phyloP scores from a whole-genome alignment of 2,797 vertebrate genomes.

The Lagorchestes hirsutus region DNA sequence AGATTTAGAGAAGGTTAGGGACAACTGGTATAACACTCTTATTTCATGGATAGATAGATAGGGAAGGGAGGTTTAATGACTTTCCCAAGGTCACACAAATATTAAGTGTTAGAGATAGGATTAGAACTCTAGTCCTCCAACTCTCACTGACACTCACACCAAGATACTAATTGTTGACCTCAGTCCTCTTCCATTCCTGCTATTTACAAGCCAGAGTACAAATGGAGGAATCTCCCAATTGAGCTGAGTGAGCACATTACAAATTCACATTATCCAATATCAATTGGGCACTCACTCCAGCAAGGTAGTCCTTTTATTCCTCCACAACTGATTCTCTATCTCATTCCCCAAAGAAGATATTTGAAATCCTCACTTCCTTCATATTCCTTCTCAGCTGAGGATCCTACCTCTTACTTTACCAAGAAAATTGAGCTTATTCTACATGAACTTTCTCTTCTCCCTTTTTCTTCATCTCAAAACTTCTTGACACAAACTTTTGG shows the following conservation, averaged over 20 bases:
- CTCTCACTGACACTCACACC: background rate
- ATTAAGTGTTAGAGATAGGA: background rate
- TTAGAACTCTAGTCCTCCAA: background rate
- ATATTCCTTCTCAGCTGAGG: background rate
- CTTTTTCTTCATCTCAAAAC: background rate
- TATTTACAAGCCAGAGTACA: background rate
- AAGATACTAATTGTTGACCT: background rate
- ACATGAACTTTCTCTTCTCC: background rate
- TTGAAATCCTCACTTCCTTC: background rate
- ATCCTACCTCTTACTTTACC: background rate
- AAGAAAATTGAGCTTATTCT: background rate
- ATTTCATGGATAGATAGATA: background rate
- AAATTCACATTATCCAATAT: background rate
- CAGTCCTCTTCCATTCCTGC: background rate
- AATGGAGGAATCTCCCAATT: background rate
- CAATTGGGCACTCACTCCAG: background rate
- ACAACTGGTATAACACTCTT: background rate
- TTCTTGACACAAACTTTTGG: background rate
- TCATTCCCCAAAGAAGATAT: background rate
- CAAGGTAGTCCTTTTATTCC: background rate
- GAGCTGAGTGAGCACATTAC: background rate
- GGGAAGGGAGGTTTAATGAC: background rate
- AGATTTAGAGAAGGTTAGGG: background rate
- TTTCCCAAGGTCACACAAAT: background rate
- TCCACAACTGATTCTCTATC: background rate